Conservation (phyloP, 2,888 invertebrate genomes). For the Nymphalis polychloros region DNA sequence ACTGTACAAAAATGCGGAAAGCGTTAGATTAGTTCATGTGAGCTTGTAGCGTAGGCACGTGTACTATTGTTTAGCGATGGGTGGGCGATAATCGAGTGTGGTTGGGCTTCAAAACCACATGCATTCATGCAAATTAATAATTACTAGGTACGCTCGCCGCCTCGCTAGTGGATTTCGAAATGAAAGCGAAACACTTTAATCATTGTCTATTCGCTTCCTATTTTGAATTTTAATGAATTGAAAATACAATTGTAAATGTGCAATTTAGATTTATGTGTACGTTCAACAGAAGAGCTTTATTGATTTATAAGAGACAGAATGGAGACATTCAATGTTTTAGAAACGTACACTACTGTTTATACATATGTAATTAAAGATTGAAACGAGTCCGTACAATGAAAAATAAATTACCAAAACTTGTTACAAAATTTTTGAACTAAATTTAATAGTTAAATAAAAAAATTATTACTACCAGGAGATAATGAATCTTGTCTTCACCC, state of each 20-base stretch:
- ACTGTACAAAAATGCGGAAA: slow-evolving; percentile 17
- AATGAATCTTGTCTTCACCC: too few relatives aligned
- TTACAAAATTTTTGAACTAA: too few relatives aligned
- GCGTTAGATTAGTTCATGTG: slow-evolving; percentile 13
- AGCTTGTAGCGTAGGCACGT: slow-evolving; percentile 9
- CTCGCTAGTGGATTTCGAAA: slow-evolving; percentile 21
- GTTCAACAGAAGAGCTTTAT: too few relatives aligned
- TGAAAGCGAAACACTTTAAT: slow-evolving; percentile 23
- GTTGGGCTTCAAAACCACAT: slow-evolving; percentile 32
- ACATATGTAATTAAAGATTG: too few relatives aligned
- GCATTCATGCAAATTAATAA: slow-evolving; percentile 36
- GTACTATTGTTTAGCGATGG: slow-evolving; percentile 26
- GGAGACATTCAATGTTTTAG: too few relatives aligned
- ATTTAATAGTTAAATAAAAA: too few relatives aligned
- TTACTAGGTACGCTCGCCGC: slow-evolving; percentile 27
- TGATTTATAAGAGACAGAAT: too few relatives aligned
- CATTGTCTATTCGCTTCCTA: slow-evolving; percentile 13
- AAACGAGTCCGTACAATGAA: too few relatives aligned
- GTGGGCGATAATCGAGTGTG: slow-evolving; percentile 32
- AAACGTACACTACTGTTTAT: too few relatives aligned
- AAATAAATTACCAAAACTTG: too few relatives aligned
- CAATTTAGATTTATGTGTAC: not conserved
- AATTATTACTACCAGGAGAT: too few relatives aligned
- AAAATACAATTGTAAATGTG: not conserved
- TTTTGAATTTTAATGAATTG: slow-evolving; percentile 7